Evolutionary conservation across 2,888 invertebrate genomes (phyloP).

Genomic region (Trichogramma dendrolimi): DNA sequence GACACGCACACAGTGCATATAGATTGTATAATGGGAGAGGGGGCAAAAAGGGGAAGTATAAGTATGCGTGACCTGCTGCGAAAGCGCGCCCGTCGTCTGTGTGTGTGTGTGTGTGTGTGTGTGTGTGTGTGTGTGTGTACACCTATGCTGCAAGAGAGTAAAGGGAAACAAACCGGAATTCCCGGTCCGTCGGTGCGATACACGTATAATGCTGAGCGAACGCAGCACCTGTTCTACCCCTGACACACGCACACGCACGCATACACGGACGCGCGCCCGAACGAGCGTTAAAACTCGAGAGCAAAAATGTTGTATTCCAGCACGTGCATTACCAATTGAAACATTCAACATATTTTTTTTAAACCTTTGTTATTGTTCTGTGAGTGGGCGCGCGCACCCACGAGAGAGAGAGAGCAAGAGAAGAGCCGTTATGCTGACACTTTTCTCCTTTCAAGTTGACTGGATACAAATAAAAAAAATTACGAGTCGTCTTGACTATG

Average conservation of each 20-base stretch:
- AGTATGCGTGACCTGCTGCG: constrained; percentile 24
- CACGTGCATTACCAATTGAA: neutral
- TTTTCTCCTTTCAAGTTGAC: too few relatives aligned
- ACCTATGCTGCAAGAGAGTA: constrained; percentile 14
- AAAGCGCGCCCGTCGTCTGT: constrained; percentile 1
- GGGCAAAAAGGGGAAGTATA: neutral
- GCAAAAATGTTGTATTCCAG: neutral
- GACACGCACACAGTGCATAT: too few relatives aligned
- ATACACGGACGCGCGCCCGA: constrained; percentile 1
- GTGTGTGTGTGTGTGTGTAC: neutral
- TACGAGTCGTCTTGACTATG: too few relatives aligned
- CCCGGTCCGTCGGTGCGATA: constrained; percentile 21
- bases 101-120: neutral
- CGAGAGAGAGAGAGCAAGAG: constrained; percentile 3
- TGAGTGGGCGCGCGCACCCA: constrained; percentile 1
- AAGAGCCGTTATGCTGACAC: too few relatives aligned
- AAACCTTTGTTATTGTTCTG: neutral
- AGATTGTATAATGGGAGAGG: neutral
- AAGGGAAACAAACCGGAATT: constrained; percentile 31
- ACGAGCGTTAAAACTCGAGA: neutral
- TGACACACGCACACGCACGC: neutral
- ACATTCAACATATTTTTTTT: neutral
- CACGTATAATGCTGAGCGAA: neutral
- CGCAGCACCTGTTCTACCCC: constrained; percentile 20
- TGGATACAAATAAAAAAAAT: too few relatives aligned